Base-by-base conservation (phyloP, 2,888 invertebrate species). In the Cenopis cana region DNA sequence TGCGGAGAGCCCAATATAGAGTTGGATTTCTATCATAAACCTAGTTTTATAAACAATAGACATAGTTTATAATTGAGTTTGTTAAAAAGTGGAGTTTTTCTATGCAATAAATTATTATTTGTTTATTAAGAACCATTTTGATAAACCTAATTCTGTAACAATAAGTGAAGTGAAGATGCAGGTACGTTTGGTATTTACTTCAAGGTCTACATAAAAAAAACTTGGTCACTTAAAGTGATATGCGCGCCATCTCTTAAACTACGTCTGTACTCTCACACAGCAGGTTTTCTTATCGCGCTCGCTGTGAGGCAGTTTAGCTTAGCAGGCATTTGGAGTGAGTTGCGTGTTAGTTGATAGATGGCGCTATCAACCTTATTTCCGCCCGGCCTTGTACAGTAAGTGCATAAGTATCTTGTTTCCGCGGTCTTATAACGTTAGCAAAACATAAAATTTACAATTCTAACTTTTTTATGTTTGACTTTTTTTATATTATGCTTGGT, bases 31-130 rank as follows among this genome's bases (percentile, higher is more conserved):
- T 71, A 50, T 61, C 49, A 20, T 49, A 60, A 66, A 49, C 5
- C n/a, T 66, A 67, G 50, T 66, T 55, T 36, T 29, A 56, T 69
- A 41, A 24, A 57, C 56, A 57, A 29, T 69, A 69, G 46, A 18
- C 10, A 65, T 69, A 64, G 24, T 56, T 50, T 64, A 52, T 70
- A 55, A 54, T 59, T 54, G 17, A 62, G 68, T 62, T 62, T 73
- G 72, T 69, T 72, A 46, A 67, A 46, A 67, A 68, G 72, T 73
- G 70, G 59, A 69, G 56, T 54, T 73, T 74, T 75, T 72, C 57
- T 76, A 75, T 73, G 62, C 72, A 76, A 72, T 75, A 76, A 75
- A 75, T 75, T 76, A 75, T 75, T 74, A 74, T 64, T 74, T 74
- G 73, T 75, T 76, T 67, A 69, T 71, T 61, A 75, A 33, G 55